A percentile compares a stretch with the other conserved stretches of the same genome.
These are phyloP conservation scores for Melanotaenia duboulayi DNA, from an alignment of 2,113 vertebrate genomes.

Conservation along the genomic window DNA sequence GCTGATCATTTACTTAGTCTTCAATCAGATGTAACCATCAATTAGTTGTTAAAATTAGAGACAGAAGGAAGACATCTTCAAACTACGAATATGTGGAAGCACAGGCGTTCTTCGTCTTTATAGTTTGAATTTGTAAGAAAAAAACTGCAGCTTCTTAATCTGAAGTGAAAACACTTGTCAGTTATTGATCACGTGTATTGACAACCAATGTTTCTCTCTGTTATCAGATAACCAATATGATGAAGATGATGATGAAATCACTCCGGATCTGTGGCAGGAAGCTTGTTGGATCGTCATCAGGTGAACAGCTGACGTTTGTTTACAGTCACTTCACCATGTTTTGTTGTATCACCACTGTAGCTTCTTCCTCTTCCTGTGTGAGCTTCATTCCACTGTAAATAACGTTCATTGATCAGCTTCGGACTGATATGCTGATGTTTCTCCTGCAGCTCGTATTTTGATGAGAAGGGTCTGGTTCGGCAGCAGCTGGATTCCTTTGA, in stretches of 20 bases:
- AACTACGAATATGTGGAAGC: too few species aligned
- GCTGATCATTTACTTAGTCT: background rate
- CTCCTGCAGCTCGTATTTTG: constrained; percentile 92
- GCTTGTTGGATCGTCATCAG: constrained; percentile 99
- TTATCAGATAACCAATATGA: constrained; percentile 95
- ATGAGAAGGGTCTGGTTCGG: constrained; percentile 97
- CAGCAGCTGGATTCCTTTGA: constrained; percentile 99
- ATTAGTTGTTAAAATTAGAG: background rate
- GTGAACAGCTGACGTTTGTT: constrained; percentile 71
- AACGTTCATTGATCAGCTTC: too few species aligned
- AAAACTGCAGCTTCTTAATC: background rate
- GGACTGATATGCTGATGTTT: background rate
- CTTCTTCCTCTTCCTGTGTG: too few species aligned
- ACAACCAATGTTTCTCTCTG: background rate
- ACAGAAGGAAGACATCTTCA: too few species aligned
- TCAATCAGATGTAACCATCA: background rate
- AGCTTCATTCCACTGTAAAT: too few species aligned
- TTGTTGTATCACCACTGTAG: too few species aligned
- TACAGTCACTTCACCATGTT: background rate
- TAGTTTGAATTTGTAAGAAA: background rate
- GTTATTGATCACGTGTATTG: background rate
- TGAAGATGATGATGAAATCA: constrained; percentile 98
- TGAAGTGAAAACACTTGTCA: background rate
- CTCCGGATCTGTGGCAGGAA: constrained; percentile 97
- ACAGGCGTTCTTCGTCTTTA: too few species aligned